Evolutionary conservation across 30 jellyfish, hydroid and myxozoan genomes (phyloP), one percentile per base, ranked within the genome.

Genomic region (Cassiopea xamachana): DNA sequence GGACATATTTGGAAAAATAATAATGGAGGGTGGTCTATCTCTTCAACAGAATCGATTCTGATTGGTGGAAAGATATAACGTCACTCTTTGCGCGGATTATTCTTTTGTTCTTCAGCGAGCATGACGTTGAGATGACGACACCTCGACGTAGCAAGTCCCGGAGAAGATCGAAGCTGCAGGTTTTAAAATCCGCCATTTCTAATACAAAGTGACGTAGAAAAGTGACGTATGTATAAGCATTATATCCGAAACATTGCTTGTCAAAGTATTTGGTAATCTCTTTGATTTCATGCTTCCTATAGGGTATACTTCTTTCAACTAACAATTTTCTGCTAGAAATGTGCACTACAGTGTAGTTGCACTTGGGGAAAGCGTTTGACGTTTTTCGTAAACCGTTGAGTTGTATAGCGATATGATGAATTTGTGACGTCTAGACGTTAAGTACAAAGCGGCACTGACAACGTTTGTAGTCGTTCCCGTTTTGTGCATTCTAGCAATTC

Each of bases 51-150:
- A 69, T 12, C 75, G 69, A 43, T 59, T 19, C 82, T 90, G 92
- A 90, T 90, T 90, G 97, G 97, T 60, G 58, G 77, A 69, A 77
- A 46, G 45, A 5, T 2, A 59, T 80, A 80, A 90, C 97, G 97
- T 83, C 91, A 90, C 86, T 93, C 97, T 48, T 83, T 76, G 89
- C 97, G 91, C 89, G 55, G 89, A 72, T 73, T 89, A 79, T 75
- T 76, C 87, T 77, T 78, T 88, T 88, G 95, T 88, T 88, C 83
- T 79, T 78, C 68, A n/a, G 68, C 62, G 90, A 88, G 95, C 95
- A 88, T 88, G 95, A 88, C 95, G 95, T 88, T 80, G 74, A 55
- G 67, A 82, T 88, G 95, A 88, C 95, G 95, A 88, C 95, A 88
- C 82, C 67, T 80, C 87, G 95, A 88, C 95, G 95, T 88, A 88